Evolutionary conservation across 1,140 invertebrate species (phyloP).

Genomic region (Solen grandis): DNA sequence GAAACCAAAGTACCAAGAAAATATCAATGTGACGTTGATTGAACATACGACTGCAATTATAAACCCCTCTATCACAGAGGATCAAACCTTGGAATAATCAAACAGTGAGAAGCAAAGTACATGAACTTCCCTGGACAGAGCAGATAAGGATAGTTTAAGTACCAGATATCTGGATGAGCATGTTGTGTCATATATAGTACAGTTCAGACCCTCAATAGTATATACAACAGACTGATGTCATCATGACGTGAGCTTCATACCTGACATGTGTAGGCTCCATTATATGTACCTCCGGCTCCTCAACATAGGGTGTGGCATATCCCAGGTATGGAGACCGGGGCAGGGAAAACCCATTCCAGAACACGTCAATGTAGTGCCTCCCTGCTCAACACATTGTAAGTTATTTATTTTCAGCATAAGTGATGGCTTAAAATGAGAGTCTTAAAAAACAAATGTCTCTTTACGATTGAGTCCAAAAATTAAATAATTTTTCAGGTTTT

Average conservation of each 20-base stretch:
- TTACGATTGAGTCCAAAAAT: too few relatives aligned
- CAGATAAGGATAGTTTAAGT: background rate
- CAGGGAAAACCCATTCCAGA: constrained; percentile 83
- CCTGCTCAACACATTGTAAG: too few relatives aligned
- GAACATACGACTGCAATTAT: too few relatives aligned
- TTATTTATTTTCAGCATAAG: too few relatives aligned
- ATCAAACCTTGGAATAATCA: background rate
- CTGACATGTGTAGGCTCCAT: background rate
- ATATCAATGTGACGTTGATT: too few relatives aligned
- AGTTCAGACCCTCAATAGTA: background rate
- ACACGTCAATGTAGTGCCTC: constrained; percentile 82
- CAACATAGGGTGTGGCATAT: constrained; percentile 61
- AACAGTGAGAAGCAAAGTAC: too few relatives aligned
- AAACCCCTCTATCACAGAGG: background rate
- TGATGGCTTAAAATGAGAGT: too few relatives aligned
- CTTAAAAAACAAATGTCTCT: too few relatives aligned
- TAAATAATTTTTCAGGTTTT: too few relatives aligned
- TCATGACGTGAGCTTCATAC: constrained; percentile 1
- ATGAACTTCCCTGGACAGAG: too few relatives aligned
- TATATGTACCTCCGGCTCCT: constrained; percentile 18
- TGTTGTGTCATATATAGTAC: background rate
- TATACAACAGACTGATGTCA: constrained; percentile 1
- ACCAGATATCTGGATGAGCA: background rate
- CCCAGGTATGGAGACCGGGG: constrained; percentile 81
- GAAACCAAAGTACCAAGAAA: too few relatives aligned